Percentiles rank a stretch among this genome's conserved stretches.
These are phyloP conservation scores for Kryptolebias marmoratus DNA, from an alignment of 2,113 vertebrate species.

Conservation along the genomic window DNA sequence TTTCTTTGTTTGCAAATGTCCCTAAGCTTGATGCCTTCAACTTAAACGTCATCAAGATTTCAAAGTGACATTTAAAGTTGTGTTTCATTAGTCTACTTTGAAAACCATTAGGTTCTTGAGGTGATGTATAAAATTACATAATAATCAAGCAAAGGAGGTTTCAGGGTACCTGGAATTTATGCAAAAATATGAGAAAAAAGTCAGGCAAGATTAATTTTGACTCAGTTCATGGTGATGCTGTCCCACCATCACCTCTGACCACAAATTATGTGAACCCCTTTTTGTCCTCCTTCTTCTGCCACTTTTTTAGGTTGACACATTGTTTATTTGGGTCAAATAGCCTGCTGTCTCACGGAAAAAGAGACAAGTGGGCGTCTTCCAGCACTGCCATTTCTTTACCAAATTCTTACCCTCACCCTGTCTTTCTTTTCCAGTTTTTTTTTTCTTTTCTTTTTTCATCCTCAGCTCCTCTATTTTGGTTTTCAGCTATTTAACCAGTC, in stretches of 20 bases:
- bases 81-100: too few species aligned
- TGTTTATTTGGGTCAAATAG: constrained; percentile 86
- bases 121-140: too few species aligned
- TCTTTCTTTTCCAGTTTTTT: constrained; percentile 63
- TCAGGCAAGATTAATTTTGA: background rate
- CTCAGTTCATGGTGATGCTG: constrained; percentile 53
- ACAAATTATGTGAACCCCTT: constrained; percentile 43
- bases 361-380: constrained; percentile 53
- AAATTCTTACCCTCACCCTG: constrained; percentile 61
- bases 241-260: constrained; percentile 42
- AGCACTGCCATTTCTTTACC: constrained; percentile 42
- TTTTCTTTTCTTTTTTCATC: constrained; percentile 50
- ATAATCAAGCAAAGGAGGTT: too few species aligned
- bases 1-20: too few species aligned
- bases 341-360: constrained; percentile 75
- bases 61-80: too few species aligned
- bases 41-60: too few species aligned
- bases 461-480: constrained; percentile 66
- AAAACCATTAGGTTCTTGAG: too few species aligned
- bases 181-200: too few species aligned
- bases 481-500: constrained; percentile 84
- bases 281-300: constrained; percentile 42
- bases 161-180: too few species aligned
- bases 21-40: too few species aligned
- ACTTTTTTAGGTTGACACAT: constrained; percentile 47